Evolutionary conservation across 92 coral and sea anemone genomes (phyloP), one percentile per base, ranked within the genome.

Genomic region (Porites rus): DNA sequence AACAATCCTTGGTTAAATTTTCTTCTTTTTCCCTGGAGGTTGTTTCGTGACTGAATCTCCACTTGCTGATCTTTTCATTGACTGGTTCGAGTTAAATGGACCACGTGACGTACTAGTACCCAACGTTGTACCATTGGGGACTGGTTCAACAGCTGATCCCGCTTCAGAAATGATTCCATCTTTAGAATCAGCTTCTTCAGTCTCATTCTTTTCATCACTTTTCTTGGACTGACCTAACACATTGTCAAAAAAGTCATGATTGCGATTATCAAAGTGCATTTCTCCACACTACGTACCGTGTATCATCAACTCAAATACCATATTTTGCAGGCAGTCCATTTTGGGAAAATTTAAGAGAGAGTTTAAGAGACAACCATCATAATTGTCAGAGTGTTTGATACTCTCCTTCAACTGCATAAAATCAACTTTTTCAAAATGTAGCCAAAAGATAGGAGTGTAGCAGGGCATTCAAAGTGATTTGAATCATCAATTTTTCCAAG

Each of bases 11-110:
- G 18, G n/a, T 82, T 21, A 90, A 19, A 81, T 52, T 90, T 90
- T 90, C 84, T 90, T 90, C 78, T 80, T 83, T 69, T 90, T 90
- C 13, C 90, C 88, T 0, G 90, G 93, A n/a, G 93, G 93, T 81
- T 81, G 90, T 68, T 86, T 90, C 18, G 90, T 75, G 31, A 74
- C 72, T 10, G 82, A 68, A 60, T 90, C 93, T 2, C 72, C 60
- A 20, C 84, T 59, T 1, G 79, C 79, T 6, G 87, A 60, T 81
- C 93, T 78, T 75, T 90, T 90, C 1, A 68, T 74, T 13, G 90
- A 75, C 74, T 80, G 93, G 61, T 90, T 83, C n/a, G 81, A 70
- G 68, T 54, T 79, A 8, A 25, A 54, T 3, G 81, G 63, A 16
- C 78, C 79, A 61, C 87, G 77, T 77, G 86, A 73, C 2, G 65